These are phyloP conservation scores for Spisula solida DNA, from an alignment of 2,888 invertebrate genomes.

Conservation along the genomic window DNA sequence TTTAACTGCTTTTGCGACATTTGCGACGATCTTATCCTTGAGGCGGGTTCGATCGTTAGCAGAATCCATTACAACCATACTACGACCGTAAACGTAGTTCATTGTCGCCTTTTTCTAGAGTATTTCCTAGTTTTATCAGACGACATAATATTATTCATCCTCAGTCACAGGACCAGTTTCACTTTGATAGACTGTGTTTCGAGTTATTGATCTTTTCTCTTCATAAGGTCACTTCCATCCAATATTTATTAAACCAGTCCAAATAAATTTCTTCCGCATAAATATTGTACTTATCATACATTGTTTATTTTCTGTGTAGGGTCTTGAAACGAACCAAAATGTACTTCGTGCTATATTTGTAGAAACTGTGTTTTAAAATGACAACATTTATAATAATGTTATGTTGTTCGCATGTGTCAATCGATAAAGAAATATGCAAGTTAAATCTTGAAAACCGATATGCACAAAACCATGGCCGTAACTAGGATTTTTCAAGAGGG, in stretches of 20 bases:
- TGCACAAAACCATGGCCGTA: too few species aligned
- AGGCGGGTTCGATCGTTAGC: conserved; percentile 81
- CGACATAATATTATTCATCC: conserved; percentile 57
- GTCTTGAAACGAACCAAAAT: conserved; percentile 14
- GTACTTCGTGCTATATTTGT: too few species aligned
- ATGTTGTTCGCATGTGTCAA: too few species aligned
- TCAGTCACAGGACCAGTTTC: conserved; percentile 66
- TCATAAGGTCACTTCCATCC: neutral
- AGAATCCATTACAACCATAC: conserved; percentile 68
- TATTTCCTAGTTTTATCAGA: conserved; percentile 12
- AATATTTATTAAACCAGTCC: neutral
- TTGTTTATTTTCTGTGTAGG: neutral
- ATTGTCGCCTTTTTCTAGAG: conserved; percentile 32
- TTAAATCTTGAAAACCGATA: too few species aligned
- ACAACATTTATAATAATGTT: too few species aligned
- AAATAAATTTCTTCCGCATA: conserved; percentile 9
- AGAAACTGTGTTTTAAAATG: too few species aligned
- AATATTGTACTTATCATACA: neutral
- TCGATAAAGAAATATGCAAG: too few species aligned
- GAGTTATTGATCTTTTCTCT: neutral
- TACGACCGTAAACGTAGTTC: conserved; percentile 64
- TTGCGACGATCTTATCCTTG: conserved; percentile 85
- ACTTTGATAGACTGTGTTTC: conserved; percentile 42
- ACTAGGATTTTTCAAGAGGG: too few species aligned
- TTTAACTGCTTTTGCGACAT: conserved; percentile 85